Percentiles rank a stretch among this genome's conserved stretches.
Evolutionary conservation across 37 sponge, comb jelly and placozoan genomes (phyloP).

Genomic region (Spongia lamella): DNA sequence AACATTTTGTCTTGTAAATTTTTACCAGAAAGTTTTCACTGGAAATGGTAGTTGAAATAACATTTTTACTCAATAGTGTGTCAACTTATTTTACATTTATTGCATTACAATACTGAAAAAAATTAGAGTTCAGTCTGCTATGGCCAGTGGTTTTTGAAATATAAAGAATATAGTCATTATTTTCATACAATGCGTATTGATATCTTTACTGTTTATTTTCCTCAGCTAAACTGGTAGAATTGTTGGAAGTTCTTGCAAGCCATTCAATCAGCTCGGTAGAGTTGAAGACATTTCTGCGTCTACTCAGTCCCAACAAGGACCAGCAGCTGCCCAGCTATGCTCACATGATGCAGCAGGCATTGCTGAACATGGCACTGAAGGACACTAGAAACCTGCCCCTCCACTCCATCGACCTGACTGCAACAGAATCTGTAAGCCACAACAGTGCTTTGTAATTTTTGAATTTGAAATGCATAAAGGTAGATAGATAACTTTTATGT

Average conservation of each 20-base stretch:
- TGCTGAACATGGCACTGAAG: constrained; percentile 45
- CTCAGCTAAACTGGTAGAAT: constrained; percentile 48
- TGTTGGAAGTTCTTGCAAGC: constrained; percentile 65
- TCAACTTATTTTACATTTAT: too few species aligned
- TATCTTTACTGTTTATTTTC: background rate
- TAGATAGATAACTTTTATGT: too few species aligned
- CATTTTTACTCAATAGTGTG: too few species aligned
- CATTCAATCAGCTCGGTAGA: constrained; percentile 73
- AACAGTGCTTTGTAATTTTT: too few species aligned
- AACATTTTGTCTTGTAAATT: too few species aligned
- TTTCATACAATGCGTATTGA: background rate
- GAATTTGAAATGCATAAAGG: too few species aligned
- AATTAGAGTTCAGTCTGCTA: too few species aligned
- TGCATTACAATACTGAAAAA: too few species aligned
- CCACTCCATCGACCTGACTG: constrained; percentile 65
- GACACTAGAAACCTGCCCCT: constrained; percentile 33
- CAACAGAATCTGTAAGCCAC: constrained; percentile 42
- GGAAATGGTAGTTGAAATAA: too few species aligned
- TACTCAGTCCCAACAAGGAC: constrained; percentile 53
- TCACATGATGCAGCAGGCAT: constrained; percentile 40
- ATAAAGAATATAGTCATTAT: background rate
- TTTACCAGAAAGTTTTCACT: too few species aligned
- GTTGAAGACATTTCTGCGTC: constrained; percentile 67
- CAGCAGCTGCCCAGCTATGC: constrained; percentile 63
- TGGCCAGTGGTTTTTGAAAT: background rate